Conservation (phyloP, 2,113 vertebrate species). For the Perca fluviatilis region DNA sequence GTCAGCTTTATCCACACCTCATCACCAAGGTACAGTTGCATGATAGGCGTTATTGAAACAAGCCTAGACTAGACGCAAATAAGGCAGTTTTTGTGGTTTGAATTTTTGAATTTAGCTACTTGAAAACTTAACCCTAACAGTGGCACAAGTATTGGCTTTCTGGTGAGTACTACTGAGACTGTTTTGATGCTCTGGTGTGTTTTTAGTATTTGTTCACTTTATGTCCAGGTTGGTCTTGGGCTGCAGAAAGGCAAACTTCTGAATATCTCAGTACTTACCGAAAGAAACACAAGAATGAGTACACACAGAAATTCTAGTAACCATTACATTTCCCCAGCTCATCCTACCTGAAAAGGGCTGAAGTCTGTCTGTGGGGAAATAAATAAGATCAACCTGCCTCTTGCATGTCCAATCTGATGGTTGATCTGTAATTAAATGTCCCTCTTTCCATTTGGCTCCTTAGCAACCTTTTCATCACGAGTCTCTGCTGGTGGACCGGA, state of each 20-base stretch:
- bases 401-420: background rate
- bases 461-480: constrained; percentile 98
- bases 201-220: background rate
- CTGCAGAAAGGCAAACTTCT: background rate
- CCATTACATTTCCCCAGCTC: background rate
- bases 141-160: background rate
- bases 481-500: constrained; percentile 95
- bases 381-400: background rate
- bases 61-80: background rate
- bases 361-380: background rate
- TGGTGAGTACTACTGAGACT: background rate
- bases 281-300: background rate
- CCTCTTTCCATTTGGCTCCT: constrained; percentile 26
- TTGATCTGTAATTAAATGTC: background rate
- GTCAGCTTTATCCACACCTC: constrained; percentile 91
- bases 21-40: constrained; percentile 92
- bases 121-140: background rate
- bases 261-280: background rate
- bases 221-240: background rate
- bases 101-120: background rate
- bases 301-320: background rate
- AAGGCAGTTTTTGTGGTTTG: background rate
- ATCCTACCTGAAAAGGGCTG: background rate
- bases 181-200: background rate
- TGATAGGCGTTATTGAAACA: background rate